Evolutionary conservation across 2,888 invertebrate genomes (phyloP).

Genomic region (Cryptosula pallasiana): DNA sequence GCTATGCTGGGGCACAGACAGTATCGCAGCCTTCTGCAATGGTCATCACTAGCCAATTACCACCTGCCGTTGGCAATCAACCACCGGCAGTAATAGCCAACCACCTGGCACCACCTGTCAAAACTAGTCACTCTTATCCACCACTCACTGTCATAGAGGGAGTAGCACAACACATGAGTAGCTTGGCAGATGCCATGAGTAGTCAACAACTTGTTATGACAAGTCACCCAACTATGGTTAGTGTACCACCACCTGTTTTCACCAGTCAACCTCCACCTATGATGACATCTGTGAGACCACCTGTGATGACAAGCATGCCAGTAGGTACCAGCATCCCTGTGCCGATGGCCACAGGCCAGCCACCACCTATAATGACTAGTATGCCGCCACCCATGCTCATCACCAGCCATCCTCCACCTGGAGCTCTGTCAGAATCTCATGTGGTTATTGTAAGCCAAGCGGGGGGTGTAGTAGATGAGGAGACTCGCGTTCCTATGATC

Average conservation of each 20-base stretch:
- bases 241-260: neutral
- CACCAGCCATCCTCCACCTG: neutral
- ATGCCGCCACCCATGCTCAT: neutral
- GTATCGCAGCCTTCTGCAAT: neutral
- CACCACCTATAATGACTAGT: neutral
- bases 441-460: slow-evolving; percentile 1
- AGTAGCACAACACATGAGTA: too few relatives aligned
- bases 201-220: too few relatives aligned
- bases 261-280: slow-evolving; percentile 13
- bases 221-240: too few relatives aligned
- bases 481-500: neutral
- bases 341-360: neutral
- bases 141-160: neutral
- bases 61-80: neutral
- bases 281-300: neutral
- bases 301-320: neutral
- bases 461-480: neutral
- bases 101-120: slow-evolving; percentile 54
- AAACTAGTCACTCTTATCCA: slow-evolving; percentile 43
- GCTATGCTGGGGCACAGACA: neutral
- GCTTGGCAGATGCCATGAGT: too few relatives aligned
- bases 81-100: slow-evolving; percentile 26
- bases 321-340: neutral
- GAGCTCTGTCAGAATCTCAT: neutral
- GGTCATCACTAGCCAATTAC: neutral